phyloP scores from a whole-genome alignment of 2,888 invertebrate genomes.

The Iphiclides podalirius region DNA sequence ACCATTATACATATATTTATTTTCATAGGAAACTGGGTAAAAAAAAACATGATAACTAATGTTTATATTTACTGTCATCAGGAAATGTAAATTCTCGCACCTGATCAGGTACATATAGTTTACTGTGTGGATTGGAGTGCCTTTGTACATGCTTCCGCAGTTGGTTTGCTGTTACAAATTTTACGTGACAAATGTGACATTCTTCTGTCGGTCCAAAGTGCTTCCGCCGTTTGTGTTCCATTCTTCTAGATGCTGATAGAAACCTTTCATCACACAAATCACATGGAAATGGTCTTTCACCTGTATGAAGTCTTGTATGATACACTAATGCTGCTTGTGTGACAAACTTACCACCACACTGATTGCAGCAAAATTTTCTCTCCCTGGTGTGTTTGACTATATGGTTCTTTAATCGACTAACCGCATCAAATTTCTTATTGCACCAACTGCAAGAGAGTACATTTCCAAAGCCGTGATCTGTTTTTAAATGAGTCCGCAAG shows the following conservation, averaged over 20 bases:
- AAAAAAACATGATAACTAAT: too few relatives aligned
- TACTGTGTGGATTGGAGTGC: slow-evolving; percentile 62
- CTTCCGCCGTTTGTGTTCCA: slow-evolving; percentile 56
- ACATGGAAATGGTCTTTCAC: slow-evolving; percentile 61
- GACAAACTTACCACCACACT: slow-evolving; percentile 61
- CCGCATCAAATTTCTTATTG: slow-evolving; percentile 57
- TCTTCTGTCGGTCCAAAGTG: slow-evolving; percentile 58
- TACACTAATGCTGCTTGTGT: slow-evolving; percentile 56
- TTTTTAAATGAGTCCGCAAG: slow-evolving; percentile 53
- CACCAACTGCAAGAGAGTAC: slow-evolving; percentile 59
- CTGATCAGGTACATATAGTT: slow-evolving; percentile 46
- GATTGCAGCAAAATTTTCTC: slow-evolving; percentile 54
- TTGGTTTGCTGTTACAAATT: slow-evolving; percentile 49
- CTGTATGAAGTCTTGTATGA: slow-evolving; percentile 63
- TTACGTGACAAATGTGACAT: slow-evolving; percentile 54
- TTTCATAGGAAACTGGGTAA: too few relatives aligned
- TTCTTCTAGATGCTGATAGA: slow-evolving; percentile 57
- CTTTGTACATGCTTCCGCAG: slow-evolving; percentile 52
- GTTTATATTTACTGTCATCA: too few relatives aligned
- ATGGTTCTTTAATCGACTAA: slow-evolving; percentile 55
- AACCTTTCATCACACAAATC: slow-evolving; percentile 62
- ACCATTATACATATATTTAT: too few relatives aligned
- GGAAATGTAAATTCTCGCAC: neutral
- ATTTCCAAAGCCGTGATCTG: slow-evolving; percentile 56
- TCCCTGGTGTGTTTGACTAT: slow-evolving; percentile 65